Conservation (phyloP, 1,140 invertebrate species). For the Leptopilina clavipes region DNA sequence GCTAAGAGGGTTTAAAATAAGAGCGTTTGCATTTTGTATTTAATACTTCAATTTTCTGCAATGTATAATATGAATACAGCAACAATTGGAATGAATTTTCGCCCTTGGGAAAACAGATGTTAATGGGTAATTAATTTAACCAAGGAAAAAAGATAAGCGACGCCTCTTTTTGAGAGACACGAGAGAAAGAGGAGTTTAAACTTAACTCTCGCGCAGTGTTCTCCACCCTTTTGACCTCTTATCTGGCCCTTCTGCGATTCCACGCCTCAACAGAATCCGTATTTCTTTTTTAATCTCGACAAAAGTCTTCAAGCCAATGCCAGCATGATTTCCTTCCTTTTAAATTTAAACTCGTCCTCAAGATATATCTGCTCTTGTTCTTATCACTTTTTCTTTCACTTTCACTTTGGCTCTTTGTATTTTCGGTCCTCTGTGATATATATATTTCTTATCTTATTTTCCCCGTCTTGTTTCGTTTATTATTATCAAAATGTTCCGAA, state of each 20-base stretch:
- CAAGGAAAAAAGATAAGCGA: neutral
- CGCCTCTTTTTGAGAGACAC: neutral
- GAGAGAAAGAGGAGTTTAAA: neutral
- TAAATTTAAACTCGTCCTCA: neutral
- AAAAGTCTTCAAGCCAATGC: constrained; percentile 20
- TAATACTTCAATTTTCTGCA: too few relatives aligned
- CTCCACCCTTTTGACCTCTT: constrained; percentile 6
- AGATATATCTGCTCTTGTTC: neutral
- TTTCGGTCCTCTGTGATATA: too few relatives aligned
- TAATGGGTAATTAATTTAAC: constrained; percentile 23
- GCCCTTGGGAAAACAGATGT: neutral
- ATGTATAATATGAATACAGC: too few relatives aligned
- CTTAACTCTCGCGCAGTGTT: neutral
- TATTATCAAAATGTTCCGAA: too few relatives aligned
- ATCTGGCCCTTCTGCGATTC: constrained; percentile 10
- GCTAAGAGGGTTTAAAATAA: too few relatives aligned
- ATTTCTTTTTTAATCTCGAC: constrained; percentile 44
- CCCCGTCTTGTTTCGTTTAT: too few relatives aligned
- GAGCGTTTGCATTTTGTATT: too few relatives aligned
- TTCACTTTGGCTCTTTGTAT: neutral
- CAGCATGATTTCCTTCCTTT: neutral
- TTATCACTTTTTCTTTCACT: neutral
- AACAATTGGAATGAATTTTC: neutral
- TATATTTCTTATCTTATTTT: too few relatives aligned
- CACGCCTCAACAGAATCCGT: constrained; percentile 37